These are phyloP conservation scores for Dermatemys mawii DNA, from an alignment of 2,113 vertebrate species.

Conservation along the genomic window DNA sequence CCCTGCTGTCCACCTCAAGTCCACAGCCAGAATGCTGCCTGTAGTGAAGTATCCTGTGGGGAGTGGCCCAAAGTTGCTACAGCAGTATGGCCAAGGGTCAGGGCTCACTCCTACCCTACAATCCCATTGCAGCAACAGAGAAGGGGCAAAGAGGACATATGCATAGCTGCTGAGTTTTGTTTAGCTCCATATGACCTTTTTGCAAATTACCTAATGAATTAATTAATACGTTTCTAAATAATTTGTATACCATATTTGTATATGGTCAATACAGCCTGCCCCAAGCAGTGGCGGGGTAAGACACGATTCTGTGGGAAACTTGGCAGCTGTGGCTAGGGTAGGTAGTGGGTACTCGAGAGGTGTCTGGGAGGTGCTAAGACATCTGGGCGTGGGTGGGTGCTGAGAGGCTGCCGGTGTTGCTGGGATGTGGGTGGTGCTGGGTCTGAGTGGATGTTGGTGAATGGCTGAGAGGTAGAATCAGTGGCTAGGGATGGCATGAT, in stretches of 20 bases:
- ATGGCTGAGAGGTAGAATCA: background rate
- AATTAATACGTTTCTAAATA: conserved; percentile 27
- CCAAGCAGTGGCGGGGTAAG: background rate
- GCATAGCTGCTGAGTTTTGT: conserved; percentile 33
- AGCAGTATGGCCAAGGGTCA: background rate
- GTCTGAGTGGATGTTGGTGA: background rate
- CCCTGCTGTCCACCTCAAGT: background rate
- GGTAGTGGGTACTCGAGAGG: conserved; percentile 36
- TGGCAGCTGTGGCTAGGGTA: background rate
- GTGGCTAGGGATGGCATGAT: background rate
- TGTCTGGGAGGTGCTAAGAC: conserved; percentile 22
- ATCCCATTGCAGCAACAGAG: background rate
- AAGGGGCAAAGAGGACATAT: background rate
- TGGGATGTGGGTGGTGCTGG: conserved; percentile 42
- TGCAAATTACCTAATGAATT: conserved; percentile 34
- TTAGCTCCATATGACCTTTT: conserved; percentile 21
- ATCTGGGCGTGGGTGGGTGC: conserved; percentile 6
- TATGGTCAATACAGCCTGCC: background rate
- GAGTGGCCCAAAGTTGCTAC: background rate
- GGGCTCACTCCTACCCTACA: background rate
- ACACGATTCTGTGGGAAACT: background rate
- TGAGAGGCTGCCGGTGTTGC: conserved; percentile 55
- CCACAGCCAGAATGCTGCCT: background rate
- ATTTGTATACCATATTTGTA: background rate
- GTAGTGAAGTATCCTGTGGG: background rate